A percentile compares a stretch with the other conserved stretches of the same genome.
phyloP scores from a whole-genome alignment of 2,113 vertebrate genomes.

The Nerophis ophidion region DNA sequence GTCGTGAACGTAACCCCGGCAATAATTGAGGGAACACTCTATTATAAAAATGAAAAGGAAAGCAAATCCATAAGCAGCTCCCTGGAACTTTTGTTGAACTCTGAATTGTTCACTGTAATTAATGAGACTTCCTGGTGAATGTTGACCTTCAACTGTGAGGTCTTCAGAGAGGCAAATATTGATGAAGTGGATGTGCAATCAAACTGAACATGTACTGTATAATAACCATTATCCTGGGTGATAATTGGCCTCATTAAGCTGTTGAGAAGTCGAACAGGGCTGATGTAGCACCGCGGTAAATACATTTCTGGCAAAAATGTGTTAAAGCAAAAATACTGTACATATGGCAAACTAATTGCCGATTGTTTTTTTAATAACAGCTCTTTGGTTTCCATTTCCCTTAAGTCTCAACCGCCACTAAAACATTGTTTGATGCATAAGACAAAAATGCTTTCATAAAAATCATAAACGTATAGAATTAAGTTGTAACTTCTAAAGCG shows the following conservation, averaged over 20 bases:
- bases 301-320: not conserved
- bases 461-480: too few relatives aligned
- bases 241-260: conserved; percentile 46
- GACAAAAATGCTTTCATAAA: too few relatives aligned
- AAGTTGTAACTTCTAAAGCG: too few relatives aligned
- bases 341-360: too few relatives aligned
- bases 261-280: conserved; percentile 34
- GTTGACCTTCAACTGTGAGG: conserved; percentile 19
- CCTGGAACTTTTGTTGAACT: too few relatives aligned
- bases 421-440: too few relatives aligned
- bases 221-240: conserved; percentile 36
- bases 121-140: conserved; percentile 8
- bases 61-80: not conserved
- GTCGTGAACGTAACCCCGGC: too few relatives aligned
- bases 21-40: too few relatives aligned
- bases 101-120: not conserved
- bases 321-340: too few relatives aligned
- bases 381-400: not conserved
- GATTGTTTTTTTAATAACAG: too few relatives aligned
- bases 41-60: not conserved
- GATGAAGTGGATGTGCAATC: conserved; percentile 46
- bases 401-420: too few relatives aligned
- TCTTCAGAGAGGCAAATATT: not conserved
- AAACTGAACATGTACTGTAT: conserved; percentile 45
- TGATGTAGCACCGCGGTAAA: not conserved